Conservation (phyloP, 23 tunicate species). For the Ascidia mentula region DNA sequence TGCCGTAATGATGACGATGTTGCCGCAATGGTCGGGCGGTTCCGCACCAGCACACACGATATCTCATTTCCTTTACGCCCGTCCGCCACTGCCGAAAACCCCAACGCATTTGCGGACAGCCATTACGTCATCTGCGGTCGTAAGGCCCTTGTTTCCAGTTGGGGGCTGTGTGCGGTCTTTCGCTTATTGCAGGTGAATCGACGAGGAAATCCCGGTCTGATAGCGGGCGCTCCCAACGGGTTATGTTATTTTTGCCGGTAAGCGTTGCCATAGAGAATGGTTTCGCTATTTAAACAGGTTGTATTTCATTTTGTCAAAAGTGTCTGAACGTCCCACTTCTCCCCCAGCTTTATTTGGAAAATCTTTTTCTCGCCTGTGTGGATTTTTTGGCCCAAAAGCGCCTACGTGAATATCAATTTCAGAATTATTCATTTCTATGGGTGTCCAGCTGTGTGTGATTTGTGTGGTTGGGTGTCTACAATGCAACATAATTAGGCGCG, state of each 20-base stretch:
- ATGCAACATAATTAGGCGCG: too few species aligned
- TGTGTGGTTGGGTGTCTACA: too few species aligned
- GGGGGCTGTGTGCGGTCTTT: neutral
- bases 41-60: conserved; percentile 9
- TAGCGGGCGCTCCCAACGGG: neutral
- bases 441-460: too few species aligned
- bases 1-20: neutral
- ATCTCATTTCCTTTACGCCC: conserved; percentile 11
- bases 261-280: neutral
- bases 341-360: too few species aligned
- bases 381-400: too few species aligned
- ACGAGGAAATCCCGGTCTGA: conserved; percentile 5
- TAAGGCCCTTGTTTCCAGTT: neutral
- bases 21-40: neutral
- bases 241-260: conserved; percentile 7
- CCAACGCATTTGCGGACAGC: conserved; percentile 10
- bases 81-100: conserved; percentile 3
- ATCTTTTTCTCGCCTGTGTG: too few species aligned
- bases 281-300: neutral
- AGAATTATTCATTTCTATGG: too few species aligned
- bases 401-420: too few species aligned
- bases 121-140: neutral
- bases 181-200: neutral
- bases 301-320: neutral
- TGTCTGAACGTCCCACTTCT: too few species aligned